Percentiles rank a stretch among this genome's conserved stretches.
phyloP scores from a whole-genome alignment of 1,140 invertebrate species.

The Temnothorax longispinosus region DNA sequence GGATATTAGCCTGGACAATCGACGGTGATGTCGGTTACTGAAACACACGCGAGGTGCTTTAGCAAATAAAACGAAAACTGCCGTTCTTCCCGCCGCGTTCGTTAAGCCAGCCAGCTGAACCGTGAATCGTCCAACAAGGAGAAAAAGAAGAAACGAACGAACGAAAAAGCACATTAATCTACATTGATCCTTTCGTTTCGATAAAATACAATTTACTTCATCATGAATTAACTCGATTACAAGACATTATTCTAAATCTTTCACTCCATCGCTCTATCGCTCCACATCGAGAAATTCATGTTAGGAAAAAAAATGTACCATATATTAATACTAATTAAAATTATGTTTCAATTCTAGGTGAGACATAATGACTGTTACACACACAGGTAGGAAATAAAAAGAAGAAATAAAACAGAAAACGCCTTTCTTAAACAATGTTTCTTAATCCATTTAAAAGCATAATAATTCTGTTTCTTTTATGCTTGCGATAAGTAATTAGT shows the following conservation, averaged over 20 bases:
- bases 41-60: neutral
- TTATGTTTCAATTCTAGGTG: neutral
- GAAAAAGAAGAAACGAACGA: neutral
- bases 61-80: slow-evolving; percentile 3
- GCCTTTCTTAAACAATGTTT: neutral
- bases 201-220: neutral
- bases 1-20: slow-evolving; percentile 38
- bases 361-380: neutral
- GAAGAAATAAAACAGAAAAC: neutral
- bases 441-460: neutral
- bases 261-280: neutral
- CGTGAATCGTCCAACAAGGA: neutral
- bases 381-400: neutral
- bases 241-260: neutral
- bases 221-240: neutral
- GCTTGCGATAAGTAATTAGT: neutral
- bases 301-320: neutral
- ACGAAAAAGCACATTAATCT: neutral
- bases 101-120: slow-evolving; percentile 24
- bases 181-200: neutral
- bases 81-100: neutral
- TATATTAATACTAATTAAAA: neutral
- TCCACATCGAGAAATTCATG: neutral
- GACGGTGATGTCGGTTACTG: neutral
- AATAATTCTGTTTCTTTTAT: neutral